Conservation (phyloP, 1,140 invertebrate species). For the Adelges cooleyi region DNA sequence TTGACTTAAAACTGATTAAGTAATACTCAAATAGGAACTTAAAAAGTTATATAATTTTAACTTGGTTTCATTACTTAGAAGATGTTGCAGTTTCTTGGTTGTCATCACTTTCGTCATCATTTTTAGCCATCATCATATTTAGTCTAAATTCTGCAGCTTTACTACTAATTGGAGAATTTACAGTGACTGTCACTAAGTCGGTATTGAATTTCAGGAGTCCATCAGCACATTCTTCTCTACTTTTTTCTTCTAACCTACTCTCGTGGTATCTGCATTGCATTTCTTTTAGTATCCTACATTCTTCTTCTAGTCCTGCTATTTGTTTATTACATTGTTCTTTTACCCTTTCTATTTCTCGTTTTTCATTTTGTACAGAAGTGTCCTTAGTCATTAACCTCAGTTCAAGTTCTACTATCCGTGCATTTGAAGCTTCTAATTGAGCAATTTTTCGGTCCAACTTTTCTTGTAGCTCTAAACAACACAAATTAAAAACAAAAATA, state of each 20-base stretch:
- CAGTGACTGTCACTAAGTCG: neutral
- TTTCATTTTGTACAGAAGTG: conserved; percentile 39
- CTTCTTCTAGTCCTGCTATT: conserved; percentile 38
- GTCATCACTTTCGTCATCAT: neutral
- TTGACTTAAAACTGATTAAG: too few relatives aligned
- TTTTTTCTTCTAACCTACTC: conserved; percentile 1
- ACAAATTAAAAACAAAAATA: too few relatives aligned
- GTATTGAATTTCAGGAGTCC: neutral
- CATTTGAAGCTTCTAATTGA: conserved; percentile 40
- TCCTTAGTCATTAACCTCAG: conserved; percentile 40
- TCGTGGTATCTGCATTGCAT: neutral
- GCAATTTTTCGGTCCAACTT: conserved; percentile 33
- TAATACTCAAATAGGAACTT: too few relatives aligned
- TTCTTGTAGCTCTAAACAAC: conserved; percentile 3
- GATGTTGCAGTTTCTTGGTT: too few relatives aligned
- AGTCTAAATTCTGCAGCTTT: conserved; percentile 3
- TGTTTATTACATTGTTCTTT: conserved; percentile 45
- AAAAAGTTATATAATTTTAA: too few relatives aligned
- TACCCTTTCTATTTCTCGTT: conserved; percentile 41
- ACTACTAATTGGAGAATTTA: neutral
- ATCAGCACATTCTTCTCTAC: neutral
- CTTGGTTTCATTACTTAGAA: too few relatives aligned
- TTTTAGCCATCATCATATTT: neutral
- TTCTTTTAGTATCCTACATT: conserved; percentile 14
- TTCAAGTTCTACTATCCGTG: conserved; percentile 43